Evolutionary conservation across 1,140 invertebrate genomes (phyloP), one percentile per base, ranked within the genome.

Genomic region (Cotesia chilonis): DNA sequence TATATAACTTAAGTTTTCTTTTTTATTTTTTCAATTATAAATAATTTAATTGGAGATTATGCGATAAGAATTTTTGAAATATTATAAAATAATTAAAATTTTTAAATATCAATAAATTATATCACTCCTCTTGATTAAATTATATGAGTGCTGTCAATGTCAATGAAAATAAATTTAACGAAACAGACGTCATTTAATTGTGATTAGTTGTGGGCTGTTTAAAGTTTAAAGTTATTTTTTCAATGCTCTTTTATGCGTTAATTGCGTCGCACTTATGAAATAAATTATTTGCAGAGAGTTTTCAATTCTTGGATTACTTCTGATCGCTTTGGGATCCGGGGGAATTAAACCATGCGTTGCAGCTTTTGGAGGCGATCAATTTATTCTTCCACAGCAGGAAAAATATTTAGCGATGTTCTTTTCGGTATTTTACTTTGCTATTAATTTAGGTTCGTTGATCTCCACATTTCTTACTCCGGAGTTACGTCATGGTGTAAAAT

Each of bases 321-420:
- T 97, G 12, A 96, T 98, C 75, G 95, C 95, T 2, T 69, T 97
- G 10, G 96, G 96, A 0, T 96, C 96, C 0, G 98, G 97, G 6
- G 96, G 98, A 2, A 99, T 99, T 79, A 99, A 99, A 82, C 97
- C 98, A 0, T 99, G 97, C 82, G 97, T 99, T 0, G 92, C 95
- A 0, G 94, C 98, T 0, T 99, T 99, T 84, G 98, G 98, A 17
- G 98, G 96, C 0, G 98, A 99, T 86, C 98, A 99, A 87, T 98
- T 97, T 83, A 87, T 90, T 72, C 75, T 95, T 51, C 95, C 95
- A 0, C 90, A 92, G 79, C 94, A 94, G 85, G 91, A 91, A 78
- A 85, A 85, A 72, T 91, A 96, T 80, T 84, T 97, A 54, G 89
- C 91, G 1, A 91, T 91, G 69, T 98, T 96, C 87, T 98, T 98